Evolutionary conservation across 2,797 vertebrate species (phyloP).

Genomic region (Clarias platycephalus): DNA sequence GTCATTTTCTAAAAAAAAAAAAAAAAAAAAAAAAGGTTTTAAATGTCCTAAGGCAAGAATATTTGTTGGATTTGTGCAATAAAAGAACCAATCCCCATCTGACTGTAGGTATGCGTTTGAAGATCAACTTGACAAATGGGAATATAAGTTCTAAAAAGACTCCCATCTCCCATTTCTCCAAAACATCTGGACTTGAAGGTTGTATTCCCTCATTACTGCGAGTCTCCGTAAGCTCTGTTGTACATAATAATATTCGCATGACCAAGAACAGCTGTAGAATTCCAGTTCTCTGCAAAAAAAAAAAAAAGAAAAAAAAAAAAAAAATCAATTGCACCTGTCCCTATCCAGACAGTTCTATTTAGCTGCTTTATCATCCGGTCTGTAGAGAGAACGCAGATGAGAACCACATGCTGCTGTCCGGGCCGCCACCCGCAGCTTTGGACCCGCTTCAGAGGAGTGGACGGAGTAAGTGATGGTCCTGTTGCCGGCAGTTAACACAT

Average conservation of each 20-base stretch:
- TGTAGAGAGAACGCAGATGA: slow-evolving; percentile 56
- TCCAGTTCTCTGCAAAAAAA: slow-evolving; percentile 39
- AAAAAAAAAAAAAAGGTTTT: background rate
- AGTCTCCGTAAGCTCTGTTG: slow-evolving; percentile 19
- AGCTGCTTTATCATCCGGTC: slow-evolving; percentile 51
- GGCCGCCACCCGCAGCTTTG: slow-evolving; percentile 58
- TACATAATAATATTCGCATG: slow-evolving; percentile 35
- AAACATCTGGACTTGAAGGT: slow-evolving; percentile 51
- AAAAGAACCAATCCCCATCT: slow-evolving; percentile 24
- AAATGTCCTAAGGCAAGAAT: slow-evolving; percentile 9
- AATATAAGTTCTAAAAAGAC: slow-evolving; percentile 9
- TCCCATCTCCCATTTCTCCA: slow-evolving; percentile 31
- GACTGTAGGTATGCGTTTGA: slow-evolving; percentile 32
- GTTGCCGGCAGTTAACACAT: slow-evolving; percentile 41
- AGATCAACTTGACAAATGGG: slow-evolving; percentile 31
- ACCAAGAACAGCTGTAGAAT: slow-evolving; percentile 47
- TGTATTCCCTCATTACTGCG: slow-evolving; percentile 34
- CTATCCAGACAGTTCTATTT: slow-evolving; percentile 54
- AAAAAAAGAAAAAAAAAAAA: slow-evolving; percentile 40
- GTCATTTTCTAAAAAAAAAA: slow-evolving; percentile 9
- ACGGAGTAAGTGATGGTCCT: slow-evolving; percentile 45
- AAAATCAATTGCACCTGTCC: slow-evolving; percentile 55
- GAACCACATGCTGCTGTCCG: slow-evolving; percentile 49
- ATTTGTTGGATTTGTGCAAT: slow-evolving; percentile 37
- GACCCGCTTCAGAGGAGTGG: slow-evolving; percentile 52